Conservation (phyloP, 92 coral and sea anemone genomes). For the Bergia puertoricense region DNA sequence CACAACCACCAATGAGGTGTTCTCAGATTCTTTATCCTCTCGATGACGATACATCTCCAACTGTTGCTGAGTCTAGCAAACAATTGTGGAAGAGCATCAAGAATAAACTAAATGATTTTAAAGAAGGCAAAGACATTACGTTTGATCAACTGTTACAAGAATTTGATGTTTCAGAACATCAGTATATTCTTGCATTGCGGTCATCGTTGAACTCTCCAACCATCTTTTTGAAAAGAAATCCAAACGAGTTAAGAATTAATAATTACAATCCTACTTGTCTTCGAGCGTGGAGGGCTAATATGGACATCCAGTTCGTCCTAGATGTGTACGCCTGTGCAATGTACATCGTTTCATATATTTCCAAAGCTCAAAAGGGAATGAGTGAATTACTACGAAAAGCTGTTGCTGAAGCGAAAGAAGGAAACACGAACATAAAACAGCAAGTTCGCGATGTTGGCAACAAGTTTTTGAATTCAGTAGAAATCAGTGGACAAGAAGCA, state of each 20-base stretch:
- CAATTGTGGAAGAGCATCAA: slow-evolving; percentile 41
- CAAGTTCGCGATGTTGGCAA: slow-evolving; percentile 60
- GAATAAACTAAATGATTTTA: slow-evolving; percentile 46
- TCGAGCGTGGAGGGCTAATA: slow-evolving; percentile 34
- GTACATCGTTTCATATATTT: slow-evolving; percentile 11
- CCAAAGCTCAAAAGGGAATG: slow-evolving; percentile 38
- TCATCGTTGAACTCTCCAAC: slow-evolving; percentile 43
- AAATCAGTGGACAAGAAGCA: slow-evolving; percentile 62
- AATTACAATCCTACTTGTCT: slow-evolving; percentile 45
- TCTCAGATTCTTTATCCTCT: slow-evolving; percentile 54
- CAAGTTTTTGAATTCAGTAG: slow-evolving; percentile 52
- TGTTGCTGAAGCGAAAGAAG: slow-evolving; percentile 56
- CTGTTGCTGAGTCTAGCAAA: slow-evolving; percentile 15
- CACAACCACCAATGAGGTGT: slow-evolving; percentile 42
- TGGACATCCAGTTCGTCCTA: too few relatives aligned
- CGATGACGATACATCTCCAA: slow-evolving; percentile 36
- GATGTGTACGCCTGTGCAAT: too few relatives aligned
- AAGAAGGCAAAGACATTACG: slow-evolving; percentile 21
- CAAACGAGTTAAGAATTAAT: slow-evolving; percentile 17
- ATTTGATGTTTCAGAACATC: slow-evolving; percentile 15
- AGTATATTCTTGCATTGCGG: slow-evolving; percentile 33
- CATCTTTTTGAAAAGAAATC: slow-evolving; percentile 45
- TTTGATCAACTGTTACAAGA: slow-evolving; percentile 17
- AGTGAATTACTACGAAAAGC: slow-evolving; percentile 34
- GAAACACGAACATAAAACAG: slow-evolving; percentile 52